A percentile compares a stretch with the other conserved stretches of the same genome.
Conservation (phyloP, 2,113 vertebrate species). For the Thryonomys swinderianus region DNA sequence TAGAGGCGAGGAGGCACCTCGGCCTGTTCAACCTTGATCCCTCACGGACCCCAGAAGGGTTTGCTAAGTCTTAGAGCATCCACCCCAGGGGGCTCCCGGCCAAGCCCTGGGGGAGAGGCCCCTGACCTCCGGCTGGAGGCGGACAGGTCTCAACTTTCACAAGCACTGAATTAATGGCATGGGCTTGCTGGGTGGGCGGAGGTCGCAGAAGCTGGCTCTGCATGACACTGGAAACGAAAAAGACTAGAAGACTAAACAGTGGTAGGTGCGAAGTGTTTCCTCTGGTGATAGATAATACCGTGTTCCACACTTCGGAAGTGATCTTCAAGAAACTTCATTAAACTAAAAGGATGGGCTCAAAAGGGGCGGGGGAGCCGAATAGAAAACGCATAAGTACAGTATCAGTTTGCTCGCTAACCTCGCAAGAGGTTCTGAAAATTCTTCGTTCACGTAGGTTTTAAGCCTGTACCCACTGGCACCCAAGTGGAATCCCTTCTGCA, state of each 20-base stretch:
- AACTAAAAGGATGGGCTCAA: not conserved
- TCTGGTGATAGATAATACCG: not conserved
- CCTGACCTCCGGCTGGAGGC: not conserved
- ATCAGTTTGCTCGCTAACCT: not conserved
- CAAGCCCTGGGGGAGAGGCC: not conserved
- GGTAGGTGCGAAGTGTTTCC: not conserved
- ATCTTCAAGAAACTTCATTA: not conserved
- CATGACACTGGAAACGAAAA: not conserved
- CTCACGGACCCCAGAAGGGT: not conserved
- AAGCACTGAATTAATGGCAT: not conserved
- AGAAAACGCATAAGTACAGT: not conserved
- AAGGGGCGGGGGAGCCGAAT: not conserved
- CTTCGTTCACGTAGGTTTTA: not conserved
- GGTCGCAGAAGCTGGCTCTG: not conserved
- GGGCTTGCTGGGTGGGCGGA: not conserved
- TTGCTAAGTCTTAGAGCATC: not conserved
- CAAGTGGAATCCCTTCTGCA: not conserved
- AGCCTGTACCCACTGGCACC: not conserved
- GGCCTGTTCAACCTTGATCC: not conserved
- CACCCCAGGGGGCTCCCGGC: not conserved
- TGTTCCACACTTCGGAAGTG: not conserved
- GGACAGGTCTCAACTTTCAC: not conserved
- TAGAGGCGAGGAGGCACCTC: not conserved
- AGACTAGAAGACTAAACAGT: constrained; percentile 4
- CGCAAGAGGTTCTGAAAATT: not conserved